These are phyloP conservation scores for Zeugodacus cucurbitae DNA, from an alignment of 1,140 invertebrate species.

Conservation along the genomic window DNA sequence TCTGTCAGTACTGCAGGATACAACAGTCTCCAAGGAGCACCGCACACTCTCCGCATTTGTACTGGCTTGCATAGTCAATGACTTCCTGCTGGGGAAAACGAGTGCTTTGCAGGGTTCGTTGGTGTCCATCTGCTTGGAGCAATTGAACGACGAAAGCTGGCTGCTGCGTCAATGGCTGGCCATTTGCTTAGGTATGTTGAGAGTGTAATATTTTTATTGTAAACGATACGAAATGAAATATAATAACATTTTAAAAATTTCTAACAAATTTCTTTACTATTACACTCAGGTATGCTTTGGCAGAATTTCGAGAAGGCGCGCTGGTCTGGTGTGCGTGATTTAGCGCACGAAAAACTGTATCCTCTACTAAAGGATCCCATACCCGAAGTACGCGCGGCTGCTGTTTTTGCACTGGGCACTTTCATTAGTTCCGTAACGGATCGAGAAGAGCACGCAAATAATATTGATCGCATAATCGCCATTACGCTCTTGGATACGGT, in stretches of 20 bases:
- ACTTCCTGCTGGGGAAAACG: conserved; percentile 87
- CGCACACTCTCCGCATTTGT: conserved; percentile 93
- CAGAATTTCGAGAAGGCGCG: conserved; percentile 91
- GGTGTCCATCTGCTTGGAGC: conserved; percentile 90
- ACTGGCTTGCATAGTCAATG: conserved; percentile 90
- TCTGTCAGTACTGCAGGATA: conserved; percentile 87
- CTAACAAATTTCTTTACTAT: background rate
- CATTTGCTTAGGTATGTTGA: conserved; percentile 82
- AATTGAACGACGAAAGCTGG: conserved; percentile 73
- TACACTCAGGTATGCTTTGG: conserved; percentile 84
- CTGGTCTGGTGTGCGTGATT: conserved; percentile 96
- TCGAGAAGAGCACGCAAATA: conserved; percentile 92
- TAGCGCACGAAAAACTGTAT: conserved; percentile 94
- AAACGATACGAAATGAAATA: background rate
- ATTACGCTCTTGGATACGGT: conserved; percentile 84
- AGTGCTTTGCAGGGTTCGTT: conserved; percentile 87
- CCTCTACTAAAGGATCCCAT: conserved; percentile 81
- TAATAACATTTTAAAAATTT: background rate
- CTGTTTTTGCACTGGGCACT: conserved; percentile 93
- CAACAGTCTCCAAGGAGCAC: conserved; percentile 82
- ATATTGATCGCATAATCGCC: conserved; percentile 91
- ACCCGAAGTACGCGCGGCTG: conserved; percentile 90
- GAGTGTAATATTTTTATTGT: too few species aligned
- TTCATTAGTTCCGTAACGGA: conserved; percentile 86
- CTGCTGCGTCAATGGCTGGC: conserved; percentile 91